Percentiles rank a stretch among this genome's conserved stretches.
Evolutionary conservation across 2,888 invertebrate genomes (phyloP).

Genomic region (Machimus atricapillus): DNA sequence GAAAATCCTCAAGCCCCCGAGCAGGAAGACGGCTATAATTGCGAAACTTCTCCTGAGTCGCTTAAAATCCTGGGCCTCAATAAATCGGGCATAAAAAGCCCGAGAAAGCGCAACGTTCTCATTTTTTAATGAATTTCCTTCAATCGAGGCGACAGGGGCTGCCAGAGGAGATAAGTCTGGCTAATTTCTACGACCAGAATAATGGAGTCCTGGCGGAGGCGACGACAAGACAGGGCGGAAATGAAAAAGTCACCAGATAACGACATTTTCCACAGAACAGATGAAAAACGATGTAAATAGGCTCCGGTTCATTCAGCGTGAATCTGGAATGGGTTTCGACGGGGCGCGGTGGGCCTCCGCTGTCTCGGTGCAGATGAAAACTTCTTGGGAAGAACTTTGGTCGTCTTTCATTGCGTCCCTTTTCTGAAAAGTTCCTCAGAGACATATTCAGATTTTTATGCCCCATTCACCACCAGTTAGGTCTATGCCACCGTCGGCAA

Average conservation of each 20-base stretch:
- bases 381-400: constrained; percentile 8
- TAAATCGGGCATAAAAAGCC: neutral
- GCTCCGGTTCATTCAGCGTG: neutral
- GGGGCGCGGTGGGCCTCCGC: neutral
- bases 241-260: constrained; percentile 34
- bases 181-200: constrained; percentile 18
- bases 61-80: neutral
- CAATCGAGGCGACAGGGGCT: constrained; percentile 3
- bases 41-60: constrained; percentile 17
- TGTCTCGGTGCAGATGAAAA: constrained; percentile 1
- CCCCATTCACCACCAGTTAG: neutral
- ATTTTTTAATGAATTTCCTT: constrained; percentile 38
- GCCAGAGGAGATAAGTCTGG: constrained; percentile 19
- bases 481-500: neutral
- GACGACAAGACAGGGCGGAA: constrained; percentile 27
- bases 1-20: neutral
- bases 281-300: constrained; percentile 33
- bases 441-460: constrained; percentile 17
- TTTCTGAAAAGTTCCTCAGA: constrained; percentile 11
- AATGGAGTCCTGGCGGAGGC: neutral
- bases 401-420: neutral
- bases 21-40: neutral
- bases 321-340: neutral
- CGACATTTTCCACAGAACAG: constrained; percentile 13
- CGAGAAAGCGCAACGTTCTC: constrained; percentile 13